Conservation (phyloP, 2,797 vertebrate species). For the Vultur gryphus region DNA sequence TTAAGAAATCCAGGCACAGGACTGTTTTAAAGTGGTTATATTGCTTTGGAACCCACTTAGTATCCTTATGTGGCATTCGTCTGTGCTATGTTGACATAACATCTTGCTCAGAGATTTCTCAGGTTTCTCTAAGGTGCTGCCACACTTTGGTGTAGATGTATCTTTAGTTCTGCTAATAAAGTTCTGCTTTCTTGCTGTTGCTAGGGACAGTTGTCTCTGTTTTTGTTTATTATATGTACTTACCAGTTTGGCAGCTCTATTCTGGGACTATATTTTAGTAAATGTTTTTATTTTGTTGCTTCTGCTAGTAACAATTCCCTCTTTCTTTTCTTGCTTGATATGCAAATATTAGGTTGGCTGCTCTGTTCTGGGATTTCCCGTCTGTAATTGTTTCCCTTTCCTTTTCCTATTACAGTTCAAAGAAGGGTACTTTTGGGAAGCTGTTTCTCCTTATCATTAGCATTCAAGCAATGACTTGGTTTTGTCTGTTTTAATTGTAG, state of each 20-base stretch:
- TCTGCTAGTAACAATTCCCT: not conserved
- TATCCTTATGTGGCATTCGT: not conserved
- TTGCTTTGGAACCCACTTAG: not conserved
- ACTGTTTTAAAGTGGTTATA: not conserved
- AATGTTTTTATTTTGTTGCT: not conserved
- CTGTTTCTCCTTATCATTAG: not conserved
- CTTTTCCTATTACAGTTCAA: not conserved
- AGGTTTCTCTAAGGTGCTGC: not conserved
- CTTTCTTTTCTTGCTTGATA: not conserved
- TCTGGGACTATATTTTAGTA: not conserved
- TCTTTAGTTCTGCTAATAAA: not conserved
- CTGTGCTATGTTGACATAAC: fast-evolving
- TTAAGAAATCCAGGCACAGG: not conserved
- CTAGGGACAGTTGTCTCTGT: not conserved
- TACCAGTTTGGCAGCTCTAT: not conserved
- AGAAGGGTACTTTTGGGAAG: not conserved
- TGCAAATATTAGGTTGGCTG: not conserved
- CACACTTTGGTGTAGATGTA: not conserved
- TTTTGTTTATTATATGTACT: not conserved
- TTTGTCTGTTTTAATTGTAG: not conserved
- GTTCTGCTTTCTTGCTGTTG: not conserved
- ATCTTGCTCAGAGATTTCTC: not conserved
- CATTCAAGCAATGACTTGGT: not conserved
- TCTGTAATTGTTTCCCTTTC: not conserved
- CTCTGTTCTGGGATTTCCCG: not conserved